Conservation (phyloP, 2,113 vertebrate genomes). For the Ramphastos sulfuratus region DNA sequence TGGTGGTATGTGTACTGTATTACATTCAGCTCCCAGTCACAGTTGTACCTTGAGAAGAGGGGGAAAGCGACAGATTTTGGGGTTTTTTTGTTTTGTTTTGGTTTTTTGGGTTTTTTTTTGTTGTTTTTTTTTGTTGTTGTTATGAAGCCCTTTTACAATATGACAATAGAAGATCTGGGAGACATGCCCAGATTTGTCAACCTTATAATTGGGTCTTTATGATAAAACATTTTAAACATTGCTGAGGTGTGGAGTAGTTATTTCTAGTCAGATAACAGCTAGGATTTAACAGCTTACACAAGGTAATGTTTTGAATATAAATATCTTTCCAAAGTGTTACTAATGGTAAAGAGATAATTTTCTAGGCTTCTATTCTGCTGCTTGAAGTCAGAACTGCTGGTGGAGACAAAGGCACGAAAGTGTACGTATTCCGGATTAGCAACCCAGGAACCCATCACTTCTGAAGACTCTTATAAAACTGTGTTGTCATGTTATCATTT, state of each 20-base stretch:
- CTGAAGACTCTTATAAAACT: constrained; percentile 93
- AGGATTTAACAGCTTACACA: constrained; percentile 81
- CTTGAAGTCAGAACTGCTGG: constrained; percentile 99
- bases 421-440: constrained; percentile 99
- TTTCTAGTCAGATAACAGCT: constrained; percentile 72
- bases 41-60: constrained; percentile 63
- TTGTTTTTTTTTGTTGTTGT: background rate
- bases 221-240: constrained; percentile 68
- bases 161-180: constrained; percentile 66
- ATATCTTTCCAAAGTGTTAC: constrained; percentile 99
- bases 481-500: constrained; percentile 88
- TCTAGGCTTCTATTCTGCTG: constrained; percentile 99
- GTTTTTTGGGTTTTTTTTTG: background rate
- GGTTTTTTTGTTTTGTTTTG: background rate
- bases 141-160: constrained; percentile 78
- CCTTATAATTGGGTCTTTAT: constrained; percentile 65
- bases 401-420: constrained; percentile 99
- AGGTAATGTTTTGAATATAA: constrained; percentile 88
- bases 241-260: constrained; percentile 73
- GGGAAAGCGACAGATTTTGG: constrained; percentile 47
- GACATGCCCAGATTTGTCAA: constrained; percentile 70
- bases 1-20: constrained; percentile 73
- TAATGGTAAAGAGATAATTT: constrained; percentile 99
- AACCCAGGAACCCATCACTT: constrained; percentile 99
- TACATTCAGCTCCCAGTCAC: constrained; percentile 70